Base-by-base conservation (phyloP, 2,888 invertebrate genomes). In the Alitta virens region DNA sequence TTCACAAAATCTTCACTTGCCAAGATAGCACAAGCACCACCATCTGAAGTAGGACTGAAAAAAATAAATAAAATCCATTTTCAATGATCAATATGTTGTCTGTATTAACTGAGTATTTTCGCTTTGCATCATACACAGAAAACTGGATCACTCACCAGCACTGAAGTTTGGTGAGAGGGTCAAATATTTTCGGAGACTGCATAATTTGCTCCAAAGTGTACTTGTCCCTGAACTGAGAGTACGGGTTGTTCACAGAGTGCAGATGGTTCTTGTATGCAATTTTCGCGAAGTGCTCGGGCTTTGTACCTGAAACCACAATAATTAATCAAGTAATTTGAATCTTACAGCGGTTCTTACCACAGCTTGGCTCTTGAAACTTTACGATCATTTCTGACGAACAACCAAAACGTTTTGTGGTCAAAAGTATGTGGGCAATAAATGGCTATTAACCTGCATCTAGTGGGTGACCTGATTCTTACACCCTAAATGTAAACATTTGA, bases 231-330 rank as follows among this genome's bases (percentile, higher is more conserved):
- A 96, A 95, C 81, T 99, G 99, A 0, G 98, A 94, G 75, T 95
- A 88, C 83, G 97, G 97, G 84, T 99, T 99, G 79, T 97, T 94
- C 0, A 89, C 87, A 3, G 97, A 98, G 83, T 99, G 97, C 72
- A 92, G 89, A 81, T 99, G 98, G 83, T 99, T 99, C 83, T 99
- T 99, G 78, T 90, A 90, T 0, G 98, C 99, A 76, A 99, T 95
- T 84, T 98, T 99, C 0, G 94, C 98, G 77, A 98, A 90, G 78
- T 98, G 98, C 68, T 92, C 88, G 18, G 91, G 88, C 66, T 88
- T 94, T 0, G 95, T 93, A 46, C 96, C 84, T 78, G 21, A 56
- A 55, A 23, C 3, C 5, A 38, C 50, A 21, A 16, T 51, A 40
- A 16, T 40, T 14, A 12, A 40, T 14, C 16, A n/a, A n/a, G n/a